These are phyloP conservation scores for Diarsia brunnea DNA, from an alignment of 2,888 invertebrate genomes.

Conservation along the genomic window DNA sequence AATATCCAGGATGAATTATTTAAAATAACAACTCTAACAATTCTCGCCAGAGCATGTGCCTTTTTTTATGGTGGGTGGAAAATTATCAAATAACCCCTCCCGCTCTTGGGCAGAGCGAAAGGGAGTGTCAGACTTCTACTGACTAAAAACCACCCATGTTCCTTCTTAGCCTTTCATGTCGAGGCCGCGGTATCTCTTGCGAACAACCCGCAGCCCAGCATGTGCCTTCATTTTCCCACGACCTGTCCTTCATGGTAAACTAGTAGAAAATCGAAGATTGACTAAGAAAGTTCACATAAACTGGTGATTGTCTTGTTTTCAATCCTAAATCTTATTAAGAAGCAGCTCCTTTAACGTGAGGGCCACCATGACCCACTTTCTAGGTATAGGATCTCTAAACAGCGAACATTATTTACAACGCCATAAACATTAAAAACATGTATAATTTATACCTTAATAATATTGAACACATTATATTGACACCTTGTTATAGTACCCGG, in stretches of 20 bases:
- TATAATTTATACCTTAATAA: slow-evolving; percentile 12
- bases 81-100: too few relatives aligned
- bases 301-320: slow-evolving; percentile 1
- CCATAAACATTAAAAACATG: slow-evolving; percentile 33
- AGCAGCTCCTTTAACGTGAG: slow-evolving; percentile 11
- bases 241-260: background rate
- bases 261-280: background rate
- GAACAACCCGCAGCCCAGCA: too few relatives aligned
- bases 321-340: slow-evolving; percentile 1
- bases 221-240: background rate
- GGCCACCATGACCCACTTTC: slow-evolving; percentile 8
- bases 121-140: too few relatives aligned
- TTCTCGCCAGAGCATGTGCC: background rate
- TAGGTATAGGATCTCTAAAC: background rate
- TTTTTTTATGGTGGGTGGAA: too few relatives aligned
- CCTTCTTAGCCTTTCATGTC: too few relatives aligned
- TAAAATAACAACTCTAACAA: background rate
- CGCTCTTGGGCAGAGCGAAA: too few relatives aligned
- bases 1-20: too few relatives aligned
- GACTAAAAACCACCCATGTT: too few relatives aligned
- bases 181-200: too few relatives aligned
- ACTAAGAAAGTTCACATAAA: background rate
- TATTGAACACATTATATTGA: background rate
- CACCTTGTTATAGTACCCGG: background rate
- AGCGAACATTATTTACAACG: slow-evolving; percentile 11